Percentiles rank a stretch among this genome's conserved stretches.
Conservation (phyloP, 2,888 invertebrate species). For the Neria commutata region DNA sequence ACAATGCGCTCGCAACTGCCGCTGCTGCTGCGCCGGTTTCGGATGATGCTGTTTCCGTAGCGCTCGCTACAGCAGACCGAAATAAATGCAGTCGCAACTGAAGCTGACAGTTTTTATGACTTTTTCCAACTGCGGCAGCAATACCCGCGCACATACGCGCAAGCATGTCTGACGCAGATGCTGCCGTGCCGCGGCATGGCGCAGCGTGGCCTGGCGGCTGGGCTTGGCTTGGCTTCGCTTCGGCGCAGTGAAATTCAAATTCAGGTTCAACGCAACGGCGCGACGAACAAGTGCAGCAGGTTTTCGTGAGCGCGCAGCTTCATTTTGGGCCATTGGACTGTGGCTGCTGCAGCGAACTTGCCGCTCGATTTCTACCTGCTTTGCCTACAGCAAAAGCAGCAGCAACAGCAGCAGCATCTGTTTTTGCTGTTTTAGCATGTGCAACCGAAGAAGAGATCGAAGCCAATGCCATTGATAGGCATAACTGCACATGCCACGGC, state of each 20-base stretch:
- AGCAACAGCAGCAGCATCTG: slow-evolving; percentile 6
- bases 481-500: neutral
- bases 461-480: slow-evolving; percentile 2
- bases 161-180: neutral
- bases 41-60: neutral
- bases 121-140: neutral
- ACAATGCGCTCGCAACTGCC: slow-evolving; percentile 1
- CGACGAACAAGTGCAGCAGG: slow-evolving; percentile 1
- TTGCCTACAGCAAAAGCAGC: slow-evolving; percentile 20
- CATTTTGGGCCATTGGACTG: slow-evolving; percentile 29
- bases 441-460: slow-evolving; percentile 10
- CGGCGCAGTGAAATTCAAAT: slow-evolving; percentile 23
- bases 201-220: neutral
- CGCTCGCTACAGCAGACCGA: neutral
- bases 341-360: slow-evolving; percentile 35
- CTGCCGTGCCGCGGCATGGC: neutral
- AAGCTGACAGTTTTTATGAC: neutral
- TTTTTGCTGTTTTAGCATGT: neutral
- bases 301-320: slow-evolving; percentile 8
- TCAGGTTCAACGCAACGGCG: slow-evolving; percentile 19
- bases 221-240: neutral
- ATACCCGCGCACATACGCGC: no score
- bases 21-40: neutral
- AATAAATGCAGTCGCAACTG: neutral
- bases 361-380: slow-evolving; percentile 24